Percentiles rank a stretch among this genome's conserved stretches.
phyloP scores from a whole-genome alignment of 2,888 invertebrate species.

The Autographa gamma region DNA sequence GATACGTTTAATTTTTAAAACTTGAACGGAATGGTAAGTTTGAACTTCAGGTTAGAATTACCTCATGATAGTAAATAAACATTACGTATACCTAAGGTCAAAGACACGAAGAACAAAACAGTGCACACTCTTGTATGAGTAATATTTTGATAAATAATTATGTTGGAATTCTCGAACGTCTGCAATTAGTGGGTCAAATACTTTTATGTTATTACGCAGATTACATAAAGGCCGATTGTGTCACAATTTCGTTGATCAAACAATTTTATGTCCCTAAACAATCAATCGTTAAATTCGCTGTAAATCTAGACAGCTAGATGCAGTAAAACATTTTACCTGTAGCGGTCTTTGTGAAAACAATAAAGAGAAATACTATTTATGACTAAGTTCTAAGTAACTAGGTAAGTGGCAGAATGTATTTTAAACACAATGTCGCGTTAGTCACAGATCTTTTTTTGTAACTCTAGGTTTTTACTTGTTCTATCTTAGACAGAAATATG shows the following conservation, averaged over 20 bases:
- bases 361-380: neutral
- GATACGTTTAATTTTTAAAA: constrained; percentile 14
- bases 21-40: constrained; percentile 6
- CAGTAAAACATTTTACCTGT: neutral
- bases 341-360: neutral
- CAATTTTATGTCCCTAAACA: neutral
- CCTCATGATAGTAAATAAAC: constrained; percentile 49
- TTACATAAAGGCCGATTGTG: constrained; percentile 48
- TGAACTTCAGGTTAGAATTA: constrained; percentile 27
- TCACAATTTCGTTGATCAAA: constrained; percentile 33
- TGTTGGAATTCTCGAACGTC: constrained; percentile 69
- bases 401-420: neutral
- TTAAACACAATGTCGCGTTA: neutral
- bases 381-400: constrained; percentile 5
- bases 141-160: constrained; percentile 63
- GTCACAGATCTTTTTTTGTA: neutral
- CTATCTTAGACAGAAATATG: neutral
- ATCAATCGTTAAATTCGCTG: neutral
- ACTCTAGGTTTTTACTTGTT: neutral
- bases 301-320: too few species aligned
- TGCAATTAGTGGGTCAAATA: constrained; percentile 65
- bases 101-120: constrained; percentile 56
- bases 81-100: constrained; percentile 50
- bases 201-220: constrained; percentile 36
- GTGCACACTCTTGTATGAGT: constrained; percentile 58